Evolutionary conservation across 2,888 invertebrate species (phyloP).

Genomic region (Drymonia ruficornis): DNA sequence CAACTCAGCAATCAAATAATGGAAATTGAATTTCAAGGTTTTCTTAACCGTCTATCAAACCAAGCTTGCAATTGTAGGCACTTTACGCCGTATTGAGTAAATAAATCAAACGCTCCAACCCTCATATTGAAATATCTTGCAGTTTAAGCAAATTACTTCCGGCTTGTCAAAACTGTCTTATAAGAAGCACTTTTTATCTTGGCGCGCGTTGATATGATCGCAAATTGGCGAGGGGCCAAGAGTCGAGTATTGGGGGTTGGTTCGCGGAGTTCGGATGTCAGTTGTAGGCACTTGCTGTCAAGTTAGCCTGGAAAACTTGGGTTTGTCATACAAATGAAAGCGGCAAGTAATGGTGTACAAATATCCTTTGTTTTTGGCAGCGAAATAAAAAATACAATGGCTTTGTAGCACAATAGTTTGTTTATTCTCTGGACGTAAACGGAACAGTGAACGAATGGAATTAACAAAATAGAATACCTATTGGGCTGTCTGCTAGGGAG

Average conservation of each 20-base stretch:
- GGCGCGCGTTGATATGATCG: slow-evolving; percentile 65
- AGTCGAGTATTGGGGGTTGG: slow-evolving; percentile 47
- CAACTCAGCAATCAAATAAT: slow-evolving; percentile 62
- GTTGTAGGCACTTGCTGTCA: slow-evolving; percentile 40
- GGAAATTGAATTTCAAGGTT: slow-evolving; percentile 60
- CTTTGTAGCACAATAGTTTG: slow-evolving; percentile 10
- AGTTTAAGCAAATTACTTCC: slow-evolving; percentile 41
- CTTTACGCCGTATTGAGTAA: slow-evolving; percentile 20
- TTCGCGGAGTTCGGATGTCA: slow-evolving; percentile 37
- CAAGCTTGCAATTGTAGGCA: slow-evolving; percentile 24
- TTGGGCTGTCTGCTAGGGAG: slow-evolving; percentile 25
- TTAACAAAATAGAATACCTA: slow-evolving; percentile 12
- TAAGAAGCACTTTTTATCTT: slow-evolving; percentile 60
- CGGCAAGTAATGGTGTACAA: slow-evolving; percentile 14
- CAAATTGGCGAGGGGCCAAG: slow-evolving; percentile 68
- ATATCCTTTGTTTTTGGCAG: slow-evolving; percentile 2
- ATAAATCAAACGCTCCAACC: slow-evolving; percentile 25
- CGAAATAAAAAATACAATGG: slow-evolving; percentile 5
- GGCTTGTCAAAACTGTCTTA: slow-evolving; percentile 49
- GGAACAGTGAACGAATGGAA: slow-evolving; percentile 18
- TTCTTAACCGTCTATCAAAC: slow-evolving; percentile 21
- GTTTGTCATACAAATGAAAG: slow-evolving; percentile 19
- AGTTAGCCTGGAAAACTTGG: slow-evolving; percentile 39
- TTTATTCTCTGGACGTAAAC: slow-evolving; percentile 27
- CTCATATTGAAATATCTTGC: slow-evolving; percentile 24